Conservation (phyloP, 2,113 vertebrate species). For the Odocoileus hemionus region DNA sequence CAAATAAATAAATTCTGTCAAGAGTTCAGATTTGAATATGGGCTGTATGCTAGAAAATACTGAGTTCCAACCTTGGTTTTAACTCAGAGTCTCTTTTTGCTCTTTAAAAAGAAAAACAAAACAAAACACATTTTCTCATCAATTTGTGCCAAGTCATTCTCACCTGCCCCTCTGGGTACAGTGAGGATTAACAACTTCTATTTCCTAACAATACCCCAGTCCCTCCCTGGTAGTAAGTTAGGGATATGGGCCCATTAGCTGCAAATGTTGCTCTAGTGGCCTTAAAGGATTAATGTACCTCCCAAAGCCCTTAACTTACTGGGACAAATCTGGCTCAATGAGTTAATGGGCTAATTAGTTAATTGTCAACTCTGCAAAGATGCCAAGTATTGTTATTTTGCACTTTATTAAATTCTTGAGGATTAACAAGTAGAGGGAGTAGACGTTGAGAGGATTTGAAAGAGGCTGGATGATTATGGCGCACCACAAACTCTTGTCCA, state of each 20-base stretch:
- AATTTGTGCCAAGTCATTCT: slow-evolving; percentile 58
- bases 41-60: background rate
- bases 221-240: slow-evolving; percentile 45
- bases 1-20: slow-evolving; percentile 11
- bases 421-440: background rate
- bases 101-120: slow-evolving; percentile 32
- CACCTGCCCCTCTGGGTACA: slow-evolving; percentile 41
- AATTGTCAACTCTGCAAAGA: slow-evolving; percentile 54
- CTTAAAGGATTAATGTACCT: slow-evolving; percentile 55
- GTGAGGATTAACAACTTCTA: slow-evolving; percentile 47
- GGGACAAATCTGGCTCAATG: slow-evolving; percentile 42
- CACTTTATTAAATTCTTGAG: slow-evolving; percentile 46
- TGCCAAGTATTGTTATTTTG: slow-evolving; percentile 38
- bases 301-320: slow-evolving; percentile 40
- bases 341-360: slow-evolving; percentile 70
- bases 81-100: background rate
- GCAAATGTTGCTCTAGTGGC: slow-evolving; percentile 59
- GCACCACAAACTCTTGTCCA: background rate
- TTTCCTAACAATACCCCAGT: slow-evolving; percentile 29
- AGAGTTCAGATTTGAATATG: slow-evolving; percentile 37
- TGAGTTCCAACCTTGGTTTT: slow-evolving; percentile 2
- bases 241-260: slow-evolving; percentile 56
- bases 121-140: slow-evolving; percentile 38
- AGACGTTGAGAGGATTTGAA: background rate
- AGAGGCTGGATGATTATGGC: background rate